Base-by-base conservation (phyloP, 2,797 vertebrate genomes). In the Enteromius trimaculatus region DNA sequence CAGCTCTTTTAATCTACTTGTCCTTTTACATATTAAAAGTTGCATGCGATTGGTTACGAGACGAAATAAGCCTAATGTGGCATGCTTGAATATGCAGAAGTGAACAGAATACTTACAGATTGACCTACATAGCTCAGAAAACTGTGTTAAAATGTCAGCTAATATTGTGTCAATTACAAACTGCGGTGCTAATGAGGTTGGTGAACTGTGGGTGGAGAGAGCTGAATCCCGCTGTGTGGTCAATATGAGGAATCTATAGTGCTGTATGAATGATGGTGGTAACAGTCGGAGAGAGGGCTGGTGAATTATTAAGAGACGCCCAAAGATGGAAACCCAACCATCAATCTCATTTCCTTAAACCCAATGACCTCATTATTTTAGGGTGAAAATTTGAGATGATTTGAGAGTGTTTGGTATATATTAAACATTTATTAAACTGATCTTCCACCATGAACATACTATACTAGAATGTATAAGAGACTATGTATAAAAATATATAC, bases 241-340 rank as follows among this genome's bases (percentile, higher is more conserved):
- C 81, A 83, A 85, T 83, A 79, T n/a, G 58, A 77, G 23, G 84
- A 88, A 88, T 87, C 85, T 69, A 87, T 87, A 81, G 29, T 13
- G 60, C 80, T 70, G 77, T 16, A 70, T 86, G 86, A 87, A 47
- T 82, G 72, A 86, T 83, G 64, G 76, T 14, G 29, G 83, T 76
- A 77, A 76, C 75, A 76, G 16, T 39, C 74, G 4, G 21, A 49
- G 79, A 64, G 49, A 77, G n/a, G 70, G 62, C 44, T 75, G 34
- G 47, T 89, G 81, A 87, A 89, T 89, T 87, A 89, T 86, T 89
- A 79, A 88, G 51, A 87, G 44, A 71, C 29, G 77, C 84, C 87
- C 78, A 76, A 44, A 86, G 83, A 82, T 42, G 6, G 72, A 60
- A 77, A 82, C 70, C 76, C 60, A 86, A 79, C 39, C 19, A 78